phyloP scores from a whole-genome alignment of 2,797 vertebrate species.

The Thunnus albacares region DNA sequence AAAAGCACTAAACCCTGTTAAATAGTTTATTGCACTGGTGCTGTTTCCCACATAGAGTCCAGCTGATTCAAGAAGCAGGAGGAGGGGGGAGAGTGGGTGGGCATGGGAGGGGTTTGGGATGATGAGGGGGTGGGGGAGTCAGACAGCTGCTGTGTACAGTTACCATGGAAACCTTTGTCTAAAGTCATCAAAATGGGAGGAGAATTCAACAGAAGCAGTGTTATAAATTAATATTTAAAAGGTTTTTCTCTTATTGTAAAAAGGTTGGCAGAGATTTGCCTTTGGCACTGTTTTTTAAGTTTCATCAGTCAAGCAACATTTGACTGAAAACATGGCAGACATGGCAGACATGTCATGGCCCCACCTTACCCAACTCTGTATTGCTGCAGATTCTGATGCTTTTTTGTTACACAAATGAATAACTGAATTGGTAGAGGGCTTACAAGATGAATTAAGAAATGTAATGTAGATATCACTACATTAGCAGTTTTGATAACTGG shows the following conservation, averaged over 20 bases:
- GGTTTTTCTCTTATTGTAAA: neutral
- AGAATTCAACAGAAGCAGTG: slow-evolving; percentile 8
- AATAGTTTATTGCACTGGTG: slow-evolving; percentile 66
- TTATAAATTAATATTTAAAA: slow-evolving; percentile 20
- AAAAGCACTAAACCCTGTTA: slow-evolving; percentile 44
- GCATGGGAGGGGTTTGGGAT: slow-evolving; percentile 41
- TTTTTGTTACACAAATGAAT: neutral
- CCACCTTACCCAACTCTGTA: slow-evolving; percentile 3
- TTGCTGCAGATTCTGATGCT: neutral
- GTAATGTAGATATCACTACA: neutral
- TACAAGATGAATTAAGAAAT: neutral
- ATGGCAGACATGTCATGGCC: slow-evolving; percentile 1
- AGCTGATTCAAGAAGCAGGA: slow-evolving; percentile 53
- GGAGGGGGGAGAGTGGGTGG: slow-evolving; percentile 36
- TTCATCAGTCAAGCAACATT: slow-evolving; percentile 4
- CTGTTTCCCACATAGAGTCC: slow-evolving; percentile 46
- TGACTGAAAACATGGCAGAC: neutral
- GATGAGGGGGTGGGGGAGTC: slow-evolving; percentile 39
- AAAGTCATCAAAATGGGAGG: slow-evolving; percentile 40
- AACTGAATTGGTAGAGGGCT: neutral
- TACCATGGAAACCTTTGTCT: slow-evolving; percentile 87
- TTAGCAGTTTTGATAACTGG: neutral
- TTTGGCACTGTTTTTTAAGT: slow-evolving; percentile 1
- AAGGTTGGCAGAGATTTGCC: neutral
- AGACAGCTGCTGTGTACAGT: slow-evolving; percentile 80